These are phyloP conservation scores for Crossocerus cetratus DNA, from an alignment of 2,888 invertebrate genomes.

Conservation along the genomic window DNA sequence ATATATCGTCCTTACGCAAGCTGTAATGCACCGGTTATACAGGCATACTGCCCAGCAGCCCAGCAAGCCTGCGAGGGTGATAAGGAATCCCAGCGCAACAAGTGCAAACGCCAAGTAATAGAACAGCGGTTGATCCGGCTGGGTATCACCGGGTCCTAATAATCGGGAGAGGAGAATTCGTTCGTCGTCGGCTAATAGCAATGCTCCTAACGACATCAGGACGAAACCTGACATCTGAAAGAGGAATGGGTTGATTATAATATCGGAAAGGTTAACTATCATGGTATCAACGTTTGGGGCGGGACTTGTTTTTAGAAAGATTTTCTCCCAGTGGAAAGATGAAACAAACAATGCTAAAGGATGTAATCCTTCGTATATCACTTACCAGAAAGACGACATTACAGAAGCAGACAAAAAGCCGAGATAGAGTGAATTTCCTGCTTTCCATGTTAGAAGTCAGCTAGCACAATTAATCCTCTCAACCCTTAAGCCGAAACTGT, in stretches of 20 bases:
- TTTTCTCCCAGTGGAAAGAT: no score
- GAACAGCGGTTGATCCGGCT: conserved; percentile 85
- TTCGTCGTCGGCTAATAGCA: conserved; percentile 85
- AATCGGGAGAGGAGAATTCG: conserved; percentile 85
- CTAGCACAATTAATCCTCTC: conserved; percentile 2
- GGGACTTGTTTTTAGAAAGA: no score
- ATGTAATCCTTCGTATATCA: conserved; percentile 3
- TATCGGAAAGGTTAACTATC: no score
- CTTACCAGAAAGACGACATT: conserved; percentile 74
- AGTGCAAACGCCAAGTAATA: conserved; percentile 86
- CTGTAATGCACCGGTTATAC: conserved; percentile 85
- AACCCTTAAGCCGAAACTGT: background rate
- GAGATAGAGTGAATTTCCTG: conserved; percentile 60
- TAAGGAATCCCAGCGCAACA: conserved; percentile 83
- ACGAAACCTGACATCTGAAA: conserved; percentile 85
- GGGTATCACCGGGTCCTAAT: conserved; percentile 81
- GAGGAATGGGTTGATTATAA: conserved; percentile 17
- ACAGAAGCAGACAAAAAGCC: conserved; percentile 71
- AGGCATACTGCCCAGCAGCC: conserved; percentile 91
- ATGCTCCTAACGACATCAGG: conserved; percentile 85
- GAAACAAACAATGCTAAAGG: no score
- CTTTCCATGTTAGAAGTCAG: conserved; percentile 58
- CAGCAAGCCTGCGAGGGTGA: conserved; percentile 84
- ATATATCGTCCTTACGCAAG: conserved; percentile 79
- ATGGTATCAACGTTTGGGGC: no score